These are phyloP conservation scores for Elephas maximus DNA, from an alignment of 2,113 vertebrate species.

Conservation along the genomic window DNA sequence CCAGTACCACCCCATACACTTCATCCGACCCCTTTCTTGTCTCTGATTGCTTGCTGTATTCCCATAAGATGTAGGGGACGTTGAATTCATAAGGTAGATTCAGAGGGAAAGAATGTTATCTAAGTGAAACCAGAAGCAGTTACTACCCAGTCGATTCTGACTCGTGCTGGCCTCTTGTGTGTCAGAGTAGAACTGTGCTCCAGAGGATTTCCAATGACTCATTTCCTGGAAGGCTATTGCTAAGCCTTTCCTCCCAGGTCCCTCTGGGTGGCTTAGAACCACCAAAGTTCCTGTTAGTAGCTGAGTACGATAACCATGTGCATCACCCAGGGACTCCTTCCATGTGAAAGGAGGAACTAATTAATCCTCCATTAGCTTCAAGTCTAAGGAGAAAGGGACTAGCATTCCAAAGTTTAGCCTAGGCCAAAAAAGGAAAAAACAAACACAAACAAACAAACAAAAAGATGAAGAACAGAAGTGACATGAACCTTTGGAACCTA, in stretches of 20 bases:
- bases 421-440: not conserved
- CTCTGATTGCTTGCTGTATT: not conserved
- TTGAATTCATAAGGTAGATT: not conserved
- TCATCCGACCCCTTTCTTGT: not conserved
- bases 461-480: not conserved
- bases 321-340: not conserved
- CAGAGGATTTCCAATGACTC: not conserved
- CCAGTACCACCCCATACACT: rapidly evolving
- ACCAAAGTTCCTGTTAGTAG: not conserved
- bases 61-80: not conserved
- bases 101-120: not conserved
- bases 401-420: not conserved
- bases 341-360: not conserved
- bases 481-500: not conserved
- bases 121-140: not conserved
- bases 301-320: not conserved
- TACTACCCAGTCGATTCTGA: not conserved
- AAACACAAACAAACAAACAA: too few species aligned
- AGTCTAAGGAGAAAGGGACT: not conserved
- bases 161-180: not conserved
- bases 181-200: not conserved
- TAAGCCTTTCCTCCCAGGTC: not conserved
- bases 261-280: not conserved
- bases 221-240: not conserved
- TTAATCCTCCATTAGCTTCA: not conserved